Evolutionary conservation across 2,888 invertebrate species (phyloP).

Genomic region (Homarus gammarus): DNA sequence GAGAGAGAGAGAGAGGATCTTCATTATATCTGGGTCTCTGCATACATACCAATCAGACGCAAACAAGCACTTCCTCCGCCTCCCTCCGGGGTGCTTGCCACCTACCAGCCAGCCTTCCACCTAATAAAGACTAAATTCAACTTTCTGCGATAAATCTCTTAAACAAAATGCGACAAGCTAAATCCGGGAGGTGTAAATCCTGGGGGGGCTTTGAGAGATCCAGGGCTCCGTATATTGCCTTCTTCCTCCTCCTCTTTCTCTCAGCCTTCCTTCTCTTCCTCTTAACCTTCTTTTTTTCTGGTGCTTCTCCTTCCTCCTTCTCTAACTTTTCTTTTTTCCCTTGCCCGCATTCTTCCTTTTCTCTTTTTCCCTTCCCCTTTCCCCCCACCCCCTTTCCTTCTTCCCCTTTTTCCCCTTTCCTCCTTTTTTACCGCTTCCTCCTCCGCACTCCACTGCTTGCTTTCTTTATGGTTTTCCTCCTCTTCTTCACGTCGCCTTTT

Average conservation of each 20-base stretch:
- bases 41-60: too few relatives aligned
- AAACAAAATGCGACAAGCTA: constrained; percentile 37
- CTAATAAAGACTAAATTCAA: constrained; percentile 12
- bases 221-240: constrained; percentile 20
- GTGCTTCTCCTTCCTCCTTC: neutral
- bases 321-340: neutral
- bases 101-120: neutral
- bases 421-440: neutral
- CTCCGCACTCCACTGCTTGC: neutral
- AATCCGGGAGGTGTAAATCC: constrained; percentile 37
- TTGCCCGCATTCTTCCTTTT: neutral
- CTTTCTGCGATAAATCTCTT: constrained; percentile 23
- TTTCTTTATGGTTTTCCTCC: too few relatives aligned
- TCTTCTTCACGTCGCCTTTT: neutral
- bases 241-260: neutral
- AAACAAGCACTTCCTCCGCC: neutral
- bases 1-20: too few relatives aligned
- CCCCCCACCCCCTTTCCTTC: neutral
- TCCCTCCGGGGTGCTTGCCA: neutral
- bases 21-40: too few relatives aligned
- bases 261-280: neutral
- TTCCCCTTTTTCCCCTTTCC: neutral
- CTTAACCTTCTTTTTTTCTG: neutral
- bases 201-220: constrained; percentile 10
- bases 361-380: neutral